Percentiles rank a stretch among this genome's conserved stretches.
These are phyloP conservation scores for Ophion ventricosus DNA, from an alignment of 2,888 invertebrate genomes.

Conservation along the genomic window DNA sequence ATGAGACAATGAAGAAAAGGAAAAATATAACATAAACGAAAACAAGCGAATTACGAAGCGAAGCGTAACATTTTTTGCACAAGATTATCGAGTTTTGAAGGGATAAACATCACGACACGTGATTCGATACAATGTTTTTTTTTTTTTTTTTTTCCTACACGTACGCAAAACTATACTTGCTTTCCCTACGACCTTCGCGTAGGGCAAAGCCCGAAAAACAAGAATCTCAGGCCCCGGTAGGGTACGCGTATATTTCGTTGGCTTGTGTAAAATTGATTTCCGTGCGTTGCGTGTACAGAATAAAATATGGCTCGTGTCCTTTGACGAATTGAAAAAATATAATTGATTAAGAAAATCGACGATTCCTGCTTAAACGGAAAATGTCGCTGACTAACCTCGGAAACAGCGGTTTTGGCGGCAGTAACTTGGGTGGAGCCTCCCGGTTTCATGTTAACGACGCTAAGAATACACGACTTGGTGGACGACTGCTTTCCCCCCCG, in stretches of 20 bases:
- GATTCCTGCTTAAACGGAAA: not conserved
- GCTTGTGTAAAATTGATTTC: not conserved
- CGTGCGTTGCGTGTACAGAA: too few species aligned
- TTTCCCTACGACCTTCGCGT: conserved; percentile 29
- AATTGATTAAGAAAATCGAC: not conserved
- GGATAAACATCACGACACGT: conserved; percentile 4
- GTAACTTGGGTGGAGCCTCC: conserved; percentile 77
- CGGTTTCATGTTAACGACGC: conserved; percentile 74
- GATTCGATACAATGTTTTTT: conserved; percentile 27
- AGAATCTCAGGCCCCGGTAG: not conserved
- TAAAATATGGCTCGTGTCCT: not conserved
- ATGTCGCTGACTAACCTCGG: conserved; percentile 76
- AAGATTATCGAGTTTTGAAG: conserved; percentile 3
- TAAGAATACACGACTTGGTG: conserved; percentile 48
- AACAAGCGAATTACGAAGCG: not conserved
- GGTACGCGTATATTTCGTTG: not conserved
- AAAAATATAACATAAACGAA: not conserved
- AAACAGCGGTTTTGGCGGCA: conserved; percentile 72
- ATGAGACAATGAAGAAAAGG: not conserved
- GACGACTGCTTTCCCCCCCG: not conserved
- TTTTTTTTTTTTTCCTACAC: conserved; percentile 34
- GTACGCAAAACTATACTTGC: not conserved
- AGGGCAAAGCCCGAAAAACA: conserved; percentile 1
- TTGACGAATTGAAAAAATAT: not conserved
- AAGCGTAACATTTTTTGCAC: not conserved